Conservation (phyloP, 2,797 vertebrate genomes). For the Liasis olivaceus region DNA sequence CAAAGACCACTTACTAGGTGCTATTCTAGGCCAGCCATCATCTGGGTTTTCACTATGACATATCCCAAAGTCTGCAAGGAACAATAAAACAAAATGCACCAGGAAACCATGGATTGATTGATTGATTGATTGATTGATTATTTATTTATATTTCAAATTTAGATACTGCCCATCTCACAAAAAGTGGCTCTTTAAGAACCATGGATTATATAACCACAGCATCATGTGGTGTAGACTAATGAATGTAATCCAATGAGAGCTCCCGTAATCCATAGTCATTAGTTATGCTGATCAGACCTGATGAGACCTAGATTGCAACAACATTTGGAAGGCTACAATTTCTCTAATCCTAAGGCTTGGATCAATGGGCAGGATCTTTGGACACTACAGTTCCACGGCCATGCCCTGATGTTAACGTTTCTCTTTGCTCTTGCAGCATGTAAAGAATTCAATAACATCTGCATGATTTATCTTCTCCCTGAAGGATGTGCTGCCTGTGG, state of each 20-base stretch:
- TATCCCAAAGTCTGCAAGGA: not conserved
- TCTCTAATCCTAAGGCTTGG: not conserved
- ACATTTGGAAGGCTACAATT: not conserved
- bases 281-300: not conserved
- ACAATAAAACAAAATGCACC: not conserved
- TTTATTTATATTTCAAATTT: too few relatives aligned
- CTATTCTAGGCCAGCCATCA: not conserved
- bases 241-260: not conserved
- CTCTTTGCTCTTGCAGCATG: not conserved
- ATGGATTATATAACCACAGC: not conserved
- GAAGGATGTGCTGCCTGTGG: not conserved
- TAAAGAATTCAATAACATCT: not conserved
- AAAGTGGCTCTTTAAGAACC: too few relatives aligned
- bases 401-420: not conserved
- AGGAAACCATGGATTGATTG: not conserved
- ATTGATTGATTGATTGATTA: too few relatives aligned
- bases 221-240: not conserved
- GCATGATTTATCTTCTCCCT: not conserved
- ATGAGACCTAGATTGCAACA: not conserved
- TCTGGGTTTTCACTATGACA: not conserved
- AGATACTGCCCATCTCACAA: too few relatives aligned
- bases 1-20: not conserved
- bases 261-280: not conserved
- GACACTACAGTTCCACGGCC: not conserved
- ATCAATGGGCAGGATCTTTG: not conserved